Percentiles rank a stretch among this genome's conserved stretches.
Conservation (phyloP, 2,888 invertebrate species). For the Leptopterna dolabrata region DNA sequence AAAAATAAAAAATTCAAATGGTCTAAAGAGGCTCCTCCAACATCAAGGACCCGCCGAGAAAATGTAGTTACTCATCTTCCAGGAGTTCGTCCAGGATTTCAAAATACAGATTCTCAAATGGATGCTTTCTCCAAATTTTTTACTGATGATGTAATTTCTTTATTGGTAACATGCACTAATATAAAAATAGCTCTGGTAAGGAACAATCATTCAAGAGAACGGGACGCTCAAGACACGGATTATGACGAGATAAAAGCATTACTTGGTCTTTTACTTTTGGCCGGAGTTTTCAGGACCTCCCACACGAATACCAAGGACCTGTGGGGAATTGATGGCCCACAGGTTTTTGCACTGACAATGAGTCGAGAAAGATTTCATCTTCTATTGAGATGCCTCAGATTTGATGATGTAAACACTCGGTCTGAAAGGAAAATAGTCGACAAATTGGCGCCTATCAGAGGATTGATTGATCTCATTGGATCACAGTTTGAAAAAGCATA, state of each 20-base stretch:
- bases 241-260: neutral
- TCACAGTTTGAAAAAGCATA: neutral
- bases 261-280: neutral
- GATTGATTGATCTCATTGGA: neutral
- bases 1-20: neutral
- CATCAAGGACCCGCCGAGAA: neutral
- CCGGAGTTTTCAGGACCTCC: neutral
- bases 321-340: slow-evolving; percentile 26
- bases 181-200: slow-evolving; percentile 3
- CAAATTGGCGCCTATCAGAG: slow-evolving; percentile 9
- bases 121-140: slow-evolving; percentile 14
- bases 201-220: slow-evolving; percentile 3
- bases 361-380: slow-evolving; percentile 9
- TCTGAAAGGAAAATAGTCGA: neutral
- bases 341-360: neutral
- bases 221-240: slow-evolving; percentile 19
- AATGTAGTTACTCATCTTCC: no score
- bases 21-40: slow-evolving; percentile 1
- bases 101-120: neutral
- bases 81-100: neutral
- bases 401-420: slow-evolving; percentile 20
- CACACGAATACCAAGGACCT: slow-evolving; percentile 22
- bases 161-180: slow-evolving; percentile 6
- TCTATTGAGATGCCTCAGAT: slow-evolving; percentile 27
- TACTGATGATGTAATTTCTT: neutral